phyloP scores from a whole-genome alignment of 2,888 invertebrate genomes.

The Himalopsyche anomala region DNA sequence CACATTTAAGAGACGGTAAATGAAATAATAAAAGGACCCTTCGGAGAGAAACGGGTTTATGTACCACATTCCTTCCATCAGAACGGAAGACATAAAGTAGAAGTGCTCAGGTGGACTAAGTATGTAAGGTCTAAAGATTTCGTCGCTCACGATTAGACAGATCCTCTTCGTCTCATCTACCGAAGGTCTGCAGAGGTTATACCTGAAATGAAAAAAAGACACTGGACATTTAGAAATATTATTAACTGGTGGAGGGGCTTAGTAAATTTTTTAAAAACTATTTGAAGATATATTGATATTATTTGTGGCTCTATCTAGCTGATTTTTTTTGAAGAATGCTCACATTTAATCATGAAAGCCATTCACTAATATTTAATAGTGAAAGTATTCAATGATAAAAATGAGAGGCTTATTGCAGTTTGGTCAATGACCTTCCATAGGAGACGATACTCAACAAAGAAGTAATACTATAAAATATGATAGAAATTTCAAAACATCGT shows the following conservation, averaged over 20 bases:
- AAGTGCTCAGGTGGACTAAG: constrained; percentile 80
- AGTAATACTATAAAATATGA: no score
- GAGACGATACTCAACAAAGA: no score
- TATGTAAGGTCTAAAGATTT: constrained; percentile 80
- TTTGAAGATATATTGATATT: no score
- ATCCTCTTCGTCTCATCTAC: constrained; percentile 80
- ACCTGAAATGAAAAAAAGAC: constrained; percentile 72
- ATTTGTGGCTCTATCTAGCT: no score
- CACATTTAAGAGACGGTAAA: constrained; percentile 77
- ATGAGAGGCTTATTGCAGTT: no score
- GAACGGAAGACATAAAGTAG: constrained; percentile 79
- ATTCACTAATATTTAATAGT: no score
- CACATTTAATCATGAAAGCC: no score
- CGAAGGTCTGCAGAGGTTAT: constrained; percentile 82
- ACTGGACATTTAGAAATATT: constrained; percentile 30
- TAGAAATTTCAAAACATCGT: no score
- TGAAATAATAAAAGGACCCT: constrained; percentile 77
- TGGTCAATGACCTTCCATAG: no score
- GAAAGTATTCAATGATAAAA: no score
- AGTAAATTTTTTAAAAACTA: no score
- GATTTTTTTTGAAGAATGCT: no score
- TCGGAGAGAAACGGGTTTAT: constrained; percentile 81
- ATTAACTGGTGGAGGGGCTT: neutral
- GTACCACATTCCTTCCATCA: constrained; percentile 83
- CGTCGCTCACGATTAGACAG: constrained; percentile 77